Percentiles rank a stretch among this genome's conserved stretches.
These are phyloP conservation scores for Chrysemys picta DNA, from an alignment of 2,113 vertebrate genomes.

Conservation along the genomic window DNA sequence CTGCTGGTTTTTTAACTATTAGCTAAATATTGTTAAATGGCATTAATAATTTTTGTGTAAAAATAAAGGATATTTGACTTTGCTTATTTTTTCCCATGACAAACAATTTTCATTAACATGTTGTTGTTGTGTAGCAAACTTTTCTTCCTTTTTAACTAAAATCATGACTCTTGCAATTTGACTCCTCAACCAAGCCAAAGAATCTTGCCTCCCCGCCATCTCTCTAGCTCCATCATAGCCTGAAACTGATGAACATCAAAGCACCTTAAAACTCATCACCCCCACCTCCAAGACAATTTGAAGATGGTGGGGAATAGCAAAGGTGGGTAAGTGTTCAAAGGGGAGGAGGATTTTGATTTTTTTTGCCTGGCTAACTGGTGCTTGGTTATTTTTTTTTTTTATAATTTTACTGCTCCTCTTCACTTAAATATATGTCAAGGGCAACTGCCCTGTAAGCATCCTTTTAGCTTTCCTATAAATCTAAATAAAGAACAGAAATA, in stretches of 20 bases:
- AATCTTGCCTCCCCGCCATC: neutral
- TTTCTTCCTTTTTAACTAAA: rapidly evolving
- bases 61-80: neutral
- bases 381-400: neutral
- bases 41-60: rapidly evolving
- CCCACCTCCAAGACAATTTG: neutral
- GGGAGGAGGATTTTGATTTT: neutral
- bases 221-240: rapidly evolving
- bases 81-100: neutral
- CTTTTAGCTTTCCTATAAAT: neutral
- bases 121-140: neutral
- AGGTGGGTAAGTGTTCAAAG: neutral
- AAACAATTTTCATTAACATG: neutral
- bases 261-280: neutral
- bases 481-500: neutral
- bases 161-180: neutral
- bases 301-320: neutral
- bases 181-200: neutral
- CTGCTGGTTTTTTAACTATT: neutral
- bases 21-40: neutral
- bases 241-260: neutral
- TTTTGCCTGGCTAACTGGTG: neutral
- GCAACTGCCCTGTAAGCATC: rapidly evolving
- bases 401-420: rapidly evolving
- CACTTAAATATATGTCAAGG: neutral